Evolutionary conservation across 2,797 vertebrate species (phyloP).

Genomic region (Monodelphis domestica): DNA sequence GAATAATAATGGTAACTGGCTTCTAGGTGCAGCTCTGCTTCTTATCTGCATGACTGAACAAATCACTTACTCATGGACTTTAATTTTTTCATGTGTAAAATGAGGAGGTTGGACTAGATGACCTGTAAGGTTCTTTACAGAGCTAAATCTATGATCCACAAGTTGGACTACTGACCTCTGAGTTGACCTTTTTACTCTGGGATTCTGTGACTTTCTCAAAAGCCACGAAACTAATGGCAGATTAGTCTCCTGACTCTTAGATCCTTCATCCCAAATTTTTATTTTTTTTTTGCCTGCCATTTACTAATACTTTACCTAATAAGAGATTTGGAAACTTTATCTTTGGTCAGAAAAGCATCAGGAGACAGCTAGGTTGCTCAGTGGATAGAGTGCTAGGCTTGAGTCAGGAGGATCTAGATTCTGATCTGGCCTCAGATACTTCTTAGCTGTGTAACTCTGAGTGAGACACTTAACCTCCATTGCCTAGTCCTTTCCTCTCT

Average conservation of each 20-base stretch:
- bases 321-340: background rate
- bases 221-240: background rate
- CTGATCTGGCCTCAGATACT: too few species aligned
- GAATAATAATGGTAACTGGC: background rate
- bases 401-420: too few species aligned
- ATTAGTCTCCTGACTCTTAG: background rate
- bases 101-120: background rate
- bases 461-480: too few species aligned
- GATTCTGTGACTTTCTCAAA: background rate
- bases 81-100: background rate
- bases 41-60: background rate
- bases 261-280: background rate
- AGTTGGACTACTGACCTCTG: background rate
- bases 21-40: background rate
- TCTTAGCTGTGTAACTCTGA: too few species aligned
- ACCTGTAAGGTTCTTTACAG: background rate
- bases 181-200: background rate
- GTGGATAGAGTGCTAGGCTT: too few species aligned
- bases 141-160: slow-evolving; percentile 1
- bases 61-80: slow-evolving; percentile 11
- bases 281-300: background rate
- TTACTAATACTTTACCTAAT: background rate
- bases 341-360: background rate
- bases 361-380: background rate
- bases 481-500: too few species aligned